Base-by-base conservation (phyloP, 2,797 vertebrate genomes). In the Apogon talboti region DNA sequence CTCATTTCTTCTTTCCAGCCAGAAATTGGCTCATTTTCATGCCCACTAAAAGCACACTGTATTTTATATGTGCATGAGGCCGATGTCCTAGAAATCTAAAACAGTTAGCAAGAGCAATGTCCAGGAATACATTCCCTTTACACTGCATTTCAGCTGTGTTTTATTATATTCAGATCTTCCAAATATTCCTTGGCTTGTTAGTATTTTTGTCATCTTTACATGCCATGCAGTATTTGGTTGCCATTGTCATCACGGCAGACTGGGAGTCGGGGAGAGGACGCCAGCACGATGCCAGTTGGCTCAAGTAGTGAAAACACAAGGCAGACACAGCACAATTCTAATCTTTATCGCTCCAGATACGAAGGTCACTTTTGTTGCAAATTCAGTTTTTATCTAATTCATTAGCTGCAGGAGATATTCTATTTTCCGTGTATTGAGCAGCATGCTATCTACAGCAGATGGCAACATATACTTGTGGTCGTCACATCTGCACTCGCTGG, bases 271-370 rank as follows among this genome's bases (percentile, higher is more conserved):
- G 87, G 86, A 89, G 87, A 89, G 88, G 84, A 89, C 74, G 71
- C 82, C 76, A 79, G 52, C 24, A n/a, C 77, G 2, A 76, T 93
- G 93, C 93, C 94, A 94, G 85, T 89, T 95, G 94, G 93, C 93
- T 86, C 77, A 30, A 63, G 61, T 40, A 84, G 74, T 87, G 79
- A 88, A 89, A 91, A 91, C 89, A 91, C 85, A 66, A 94, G 91
- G 92, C 92, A 90, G 90, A 89, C 89, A 86, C 88, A 84, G 87
- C 88, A 89, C 87, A 76, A 89, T 89, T 91, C 89, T 92, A 90
- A 92, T 92, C 92, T 91, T 90, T 80, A 88, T 85, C 87, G 70
- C 81, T 91, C 70, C 91, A 92, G 90, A 92, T 89, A 89, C 55
- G 78, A 90, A 92, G 92, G 92, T 94, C 92, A 93, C 79, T 84